Base-by-base conservation (phyloP, 2,797 vertebrate species). In the Botia kubotai region DNA sequence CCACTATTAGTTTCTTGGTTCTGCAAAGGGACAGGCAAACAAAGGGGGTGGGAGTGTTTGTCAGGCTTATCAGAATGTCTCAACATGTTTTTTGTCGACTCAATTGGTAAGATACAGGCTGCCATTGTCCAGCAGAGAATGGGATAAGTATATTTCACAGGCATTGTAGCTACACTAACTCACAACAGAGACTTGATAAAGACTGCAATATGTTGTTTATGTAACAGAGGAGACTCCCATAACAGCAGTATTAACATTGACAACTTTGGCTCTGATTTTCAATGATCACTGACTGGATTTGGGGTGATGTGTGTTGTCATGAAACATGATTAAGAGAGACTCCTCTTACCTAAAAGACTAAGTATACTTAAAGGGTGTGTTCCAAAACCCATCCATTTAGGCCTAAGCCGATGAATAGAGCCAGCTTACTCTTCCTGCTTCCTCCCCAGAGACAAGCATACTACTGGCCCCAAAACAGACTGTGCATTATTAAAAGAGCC, bases 1-100 rank as follows among this genome's bases (percentile, higher is more conserved):
- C 98, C 73, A 98, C 95, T 1, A 98, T 95, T 43, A 99, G 93
- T 88, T 96, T 98, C 90, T 99, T 99, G 29, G 98, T 98, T 92
- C 98, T 99, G 89, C 85, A 48, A 83, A 82, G 58, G 67, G 2
- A 79, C 68, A 55, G 23, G n/a, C 36, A 58, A 82, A 72, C n/a
- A 72, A 39, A 73, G 62, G 36, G 60, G 33, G 5, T 66, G 13
- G 63, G 11, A 39, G 73, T n/a, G 1, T 17, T 29, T 68, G 33
- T 83, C 48, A 74, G 26, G 17, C 16, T 46, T 69, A 69, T 77
- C 75, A 57, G 3, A 69, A 39, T 14, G 16, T 58, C 36, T 58
- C 3, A 39, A 10, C 3, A 10, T 11, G 12, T 53, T 75, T 0
- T 53, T n/a, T 3, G 0, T 69, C 3, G 23, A 57, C 19, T 57